A percentile compares a stretch with the other conserved stretches of the same genome.
These are phyloP conservation scores for Ctenomys sociabilis DNA, from an alignment of 2,113 vertebrate species.

Conservation along the genomic window DNA sequence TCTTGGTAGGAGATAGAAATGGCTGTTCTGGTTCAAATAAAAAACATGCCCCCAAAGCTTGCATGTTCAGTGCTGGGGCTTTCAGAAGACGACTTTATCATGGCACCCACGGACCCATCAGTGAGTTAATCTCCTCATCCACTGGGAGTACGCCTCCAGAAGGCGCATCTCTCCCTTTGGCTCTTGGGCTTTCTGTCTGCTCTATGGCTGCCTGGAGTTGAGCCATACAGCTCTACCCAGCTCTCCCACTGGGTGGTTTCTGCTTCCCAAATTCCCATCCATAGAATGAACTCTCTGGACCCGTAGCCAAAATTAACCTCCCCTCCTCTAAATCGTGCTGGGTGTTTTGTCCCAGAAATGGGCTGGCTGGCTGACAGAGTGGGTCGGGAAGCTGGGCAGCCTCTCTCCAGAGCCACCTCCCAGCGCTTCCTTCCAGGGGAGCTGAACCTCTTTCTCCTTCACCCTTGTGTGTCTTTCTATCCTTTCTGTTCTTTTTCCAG, in stretches of 20 bases:
- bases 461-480: background rate
- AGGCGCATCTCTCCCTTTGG: background rate
- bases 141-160: background rate
- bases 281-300: background rate
- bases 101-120: no score
- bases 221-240: background rate
- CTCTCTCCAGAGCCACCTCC: background rate
- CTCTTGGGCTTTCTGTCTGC: background rate
- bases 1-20: background rate
- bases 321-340: background rate
- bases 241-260: background rate
- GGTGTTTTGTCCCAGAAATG: background rate
- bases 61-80: background rate
- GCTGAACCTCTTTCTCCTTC: background rate
- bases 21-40: background rate
- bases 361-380: background rate
- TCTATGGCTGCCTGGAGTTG: background rate
- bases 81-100: background rate
- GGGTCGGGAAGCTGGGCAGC: background rate
- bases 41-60: background rate
- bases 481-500: background rate
- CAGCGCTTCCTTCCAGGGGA: background rate
- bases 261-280: background rate
- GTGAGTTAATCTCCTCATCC: background rate
- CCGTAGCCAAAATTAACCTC: background rate